These are phyloP conservation scores for Xiphias gladius DNA, from an alignment of 2,113 vertebrate species.

Conservation along the genomic window DNA sequence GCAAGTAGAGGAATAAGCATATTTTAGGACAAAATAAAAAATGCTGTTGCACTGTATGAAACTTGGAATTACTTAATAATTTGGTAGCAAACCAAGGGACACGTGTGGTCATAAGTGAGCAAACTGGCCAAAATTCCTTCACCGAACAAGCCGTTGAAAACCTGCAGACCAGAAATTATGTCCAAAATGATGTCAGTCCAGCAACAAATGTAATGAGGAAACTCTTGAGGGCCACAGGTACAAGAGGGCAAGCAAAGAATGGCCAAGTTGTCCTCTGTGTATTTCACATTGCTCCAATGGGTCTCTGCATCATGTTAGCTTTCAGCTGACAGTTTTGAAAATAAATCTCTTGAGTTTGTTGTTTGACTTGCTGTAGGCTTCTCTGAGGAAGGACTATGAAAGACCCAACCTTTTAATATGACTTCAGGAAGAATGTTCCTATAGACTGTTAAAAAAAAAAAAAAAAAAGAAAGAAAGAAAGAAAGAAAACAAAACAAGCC, in stretches of 20 bases:
- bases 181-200: conserved; percentile 49
- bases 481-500: conserved; percentile 65
- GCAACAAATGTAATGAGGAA: conserved; percentile 31
- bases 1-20: neutral
- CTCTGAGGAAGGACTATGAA: conserved; percentile 13
- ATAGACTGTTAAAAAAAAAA: conserved; percentile 41
- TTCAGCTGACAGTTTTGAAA: conserved; percentile 3
- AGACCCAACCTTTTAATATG: neutral
- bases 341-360: conserved; percentile 1
- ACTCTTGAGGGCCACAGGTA: conserved; percentile 13
- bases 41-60: neutral
- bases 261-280: neutral
- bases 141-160: conserved; percentile 31
- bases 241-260: conserved; percentile 6
- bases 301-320: neutral
- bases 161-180: conserved; percentile 29
- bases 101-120: conserved; percentile 24
- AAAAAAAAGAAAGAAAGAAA: conserved; percentile 51
- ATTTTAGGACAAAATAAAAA: conserved; percentile 14
- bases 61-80: conserved; percentile 31
- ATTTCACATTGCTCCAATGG: conserved; percentile 13
- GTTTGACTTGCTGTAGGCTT: conserved; percentile 18
- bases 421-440: conserved; percentile 57
- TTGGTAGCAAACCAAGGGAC: conserved; percentile 29
- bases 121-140: conserved; percentile 56